phyloP scores from a whole-genome alignment of 1,140 invertebrate genomes.

The Drosophila lini region DNA sequence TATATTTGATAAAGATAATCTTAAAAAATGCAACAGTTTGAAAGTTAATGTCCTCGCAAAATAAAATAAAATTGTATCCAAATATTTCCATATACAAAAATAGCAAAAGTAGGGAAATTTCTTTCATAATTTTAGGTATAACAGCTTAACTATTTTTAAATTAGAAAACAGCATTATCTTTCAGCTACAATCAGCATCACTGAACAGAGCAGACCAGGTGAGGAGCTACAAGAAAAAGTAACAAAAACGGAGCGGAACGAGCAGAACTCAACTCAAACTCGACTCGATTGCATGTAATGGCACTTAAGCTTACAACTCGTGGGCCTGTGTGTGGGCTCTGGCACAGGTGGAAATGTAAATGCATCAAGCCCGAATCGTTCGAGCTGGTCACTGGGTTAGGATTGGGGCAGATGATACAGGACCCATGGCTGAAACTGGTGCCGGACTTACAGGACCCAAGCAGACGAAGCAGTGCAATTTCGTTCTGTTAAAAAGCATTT shows the following conservation, averaged over 20 bases:
- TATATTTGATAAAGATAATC: neutral
- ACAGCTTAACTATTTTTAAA: neutral
- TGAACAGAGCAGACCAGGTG: slow-evolving; percentile 20
- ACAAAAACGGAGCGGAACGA: slow-evolving; percentile 3
- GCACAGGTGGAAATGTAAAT: slow-evolving; percentile 79
- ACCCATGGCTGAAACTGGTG: slow-evolving; percentile 27
- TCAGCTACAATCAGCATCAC: slow-evolving; percentile 10
- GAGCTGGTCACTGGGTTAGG: slow-evolving; percentile 24
- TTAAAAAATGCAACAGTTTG: neutral
- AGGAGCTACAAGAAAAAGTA: slow-evolving; percentile 14
- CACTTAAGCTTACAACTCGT: slow-evolving; percentile 78
- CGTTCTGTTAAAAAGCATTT: slow-evolving; percentile 70
- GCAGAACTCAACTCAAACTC: slow-evolving; percentile 64
- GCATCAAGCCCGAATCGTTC: slow-evolving; percentile 75
- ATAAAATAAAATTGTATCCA: neutral
- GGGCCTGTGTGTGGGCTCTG: slow-evolving; percentile 31
- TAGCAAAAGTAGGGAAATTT: too few relatives aligned
- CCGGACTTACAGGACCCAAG: slow-evolving; percentile 19
- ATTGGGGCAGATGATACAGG: slow-evolving; percentile 49
- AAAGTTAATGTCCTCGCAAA: rapidly evolving
- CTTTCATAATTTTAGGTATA: neutral
- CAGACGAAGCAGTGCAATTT: slow-evolving; percentile 26
- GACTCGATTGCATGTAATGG: slow-evolving; percentile 80
- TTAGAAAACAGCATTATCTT: too few relatives aligned
- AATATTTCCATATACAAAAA: neutral